A percentile compares a stretch with the other conserved stretches of the same genome.
phyloP scores from a whole-genome alignment of 2,113 vertebrate genomes.

The Paralichthys olivaceus region DNA sequence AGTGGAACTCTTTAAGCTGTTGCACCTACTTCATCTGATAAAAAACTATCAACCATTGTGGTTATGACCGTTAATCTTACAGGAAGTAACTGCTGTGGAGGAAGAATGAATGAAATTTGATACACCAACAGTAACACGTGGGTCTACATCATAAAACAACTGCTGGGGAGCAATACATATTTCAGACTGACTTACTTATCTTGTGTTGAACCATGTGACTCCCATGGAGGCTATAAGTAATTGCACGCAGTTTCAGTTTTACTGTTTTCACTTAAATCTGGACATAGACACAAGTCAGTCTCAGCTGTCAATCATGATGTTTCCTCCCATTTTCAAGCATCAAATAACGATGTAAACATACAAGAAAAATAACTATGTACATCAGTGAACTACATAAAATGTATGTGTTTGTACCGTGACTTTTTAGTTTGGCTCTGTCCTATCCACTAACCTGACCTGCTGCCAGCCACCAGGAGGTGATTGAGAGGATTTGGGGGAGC shows the following conservation, averaged over 20 bases:
- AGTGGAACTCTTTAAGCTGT: neutral
- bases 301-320: too few species aligned
- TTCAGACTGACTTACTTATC: neutral
- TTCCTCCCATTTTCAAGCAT: too few species aligned
- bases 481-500: too few species aligned
- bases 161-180: neutral
- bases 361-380: too few species aligned
- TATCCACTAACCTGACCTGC: too few species aligned
- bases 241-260: neutral
- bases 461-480: too few species aligned
- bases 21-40: too few species aligned
- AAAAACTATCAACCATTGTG: neutral
- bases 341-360: too few species aligned
- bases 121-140: neutral
- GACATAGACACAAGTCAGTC: too few species aligned
- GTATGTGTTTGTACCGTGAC: too few species aligned
- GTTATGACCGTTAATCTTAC: neutral
- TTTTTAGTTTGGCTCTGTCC: too few species aligned
- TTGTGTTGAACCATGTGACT: neutral
- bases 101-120: neutral
- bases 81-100: neutral
- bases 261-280: neutral
- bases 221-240: neutral
- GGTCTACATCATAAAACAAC: neutral
- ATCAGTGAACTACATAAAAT: too few species aligned